These are phyloP conservation scores for Belgica antarctica DNA, from an alignment of 2,888 invertebrate genomes.

Conservation along the genomic window DNA sequence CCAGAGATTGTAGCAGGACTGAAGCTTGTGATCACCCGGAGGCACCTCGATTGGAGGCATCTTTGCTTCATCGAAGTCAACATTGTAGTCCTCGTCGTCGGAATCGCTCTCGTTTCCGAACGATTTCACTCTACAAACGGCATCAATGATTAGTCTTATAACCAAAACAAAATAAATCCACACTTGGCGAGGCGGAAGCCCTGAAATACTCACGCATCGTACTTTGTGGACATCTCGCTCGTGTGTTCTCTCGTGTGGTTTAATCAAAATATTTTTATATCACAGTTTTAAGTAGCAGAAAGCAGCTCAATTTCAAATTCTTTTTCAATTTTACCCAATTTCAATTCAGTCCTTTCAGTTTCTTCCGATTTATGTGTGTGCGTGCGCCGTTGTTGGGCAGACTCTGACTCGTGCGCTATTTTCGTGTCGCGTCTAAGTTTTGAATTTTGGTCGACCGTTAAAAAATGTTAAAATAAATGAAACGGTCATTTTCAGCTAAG, in stretches of 20 bases:
- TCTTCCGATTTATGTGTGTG: too few species aligned
- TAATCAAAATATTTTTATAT: conserved; percentile 38
- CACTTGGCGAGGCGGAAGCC: neutral
- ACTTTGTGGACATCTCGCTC: conserved; percentile 41
- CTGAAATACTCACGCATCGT: conserved; percentile 34
- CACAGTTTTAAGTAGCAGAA: conserved; percentile 38
- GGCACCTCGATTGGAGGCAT: conserved; percentile 70
- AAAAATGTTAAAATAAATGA: too few species aligned
- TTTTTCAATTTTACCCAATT: neutral
- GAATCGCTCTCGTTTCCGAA: conserved; percentile 39
- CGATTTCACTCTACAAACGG: conserved; percentile 34
- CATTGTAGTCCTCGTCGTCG: conserved; percentile 54
- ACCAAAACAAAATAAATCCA: conserved; percentile 34
- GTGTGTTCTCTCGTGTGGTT: conserved; percentile 35
- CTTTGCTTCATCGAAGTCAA: conserved; percentile 52
- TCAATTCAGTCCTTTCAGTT: too few species aligned
- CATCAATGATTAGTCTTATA: conserved; percentile 18
- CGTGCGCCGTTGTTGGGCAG: too few species aligned
- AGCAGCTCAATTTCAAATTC: neutral
- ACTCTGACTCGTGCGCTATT: too few species aligned
- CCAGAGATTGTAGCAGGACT: conserved; percentile 41
- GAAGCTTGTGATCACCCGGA: conserved; percentile 85
- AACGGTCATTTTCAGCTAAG: too few species aligned
- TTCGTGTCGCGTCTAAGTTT: too few species aligned
- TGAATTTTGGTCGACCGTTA: too few species aligned